Base-by-base conservation (phyloP, 2,797 vertebrate genomes). In the Yasuhikotakia modesta region DNA sequence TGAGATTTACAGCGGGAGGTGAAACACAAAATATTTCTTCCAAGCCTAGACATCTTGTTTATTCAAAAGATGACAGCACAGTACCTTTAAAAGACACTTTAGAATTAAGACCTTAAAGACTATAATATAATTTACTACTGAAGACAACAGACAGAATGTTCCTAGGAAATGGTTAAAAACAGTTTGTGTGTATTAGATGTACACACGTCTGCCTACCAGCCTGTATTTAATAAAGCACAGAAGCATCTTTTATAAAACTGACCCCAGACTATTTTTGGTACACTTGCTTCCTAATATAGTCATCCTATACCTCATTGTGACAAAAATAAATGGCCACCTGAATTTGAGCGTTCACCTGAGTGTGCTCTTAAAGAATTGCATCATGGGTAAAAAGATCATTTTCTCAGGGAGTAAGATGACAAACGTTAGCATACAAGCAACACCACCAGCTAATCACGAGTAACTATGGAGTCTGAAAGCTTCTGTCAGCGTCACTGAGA, bases 281-380 rank as follows among this genome's bases (percentile, higher is more conserved):
- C 12, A 7, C 63, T 5, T 48, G 43, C 68, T 50, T 64, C 66
- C 16, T 67, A 46, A 32, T 27, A 63, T n/a, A 14, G 22, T 48
- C 27, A 45, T 70, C 55, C 17, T 17, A 64, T 32, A 58, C 7
- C 24, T 66, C 67, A 19, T 11, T 79, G 79, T 79, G 76, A 35
- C 27, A 53, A 46, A 39, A 61, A 52, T 60, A 81, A 69, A 72
- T 63, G 24, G 6, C 10, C 50, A 69, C 55, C 48, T 30, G 27
- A 55, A 63, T 63, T 55, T 55, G 16, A 76, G 71, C 30, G 66
- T 39, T 6, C 35, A 39, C 35, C 35, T 39, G 72, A 65, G 12
- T 24, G 14, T 5, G 52, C 21, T 58, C 16, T 65, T 53, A 60
- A 81, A 21, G 72, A 64, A 50, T 21, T 63, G 19, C 19, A 22